phyloP scores from a whole-genome alignment of 2,888 invertebrate genomes.

The Nesidiocoris tenuis region DNA sequence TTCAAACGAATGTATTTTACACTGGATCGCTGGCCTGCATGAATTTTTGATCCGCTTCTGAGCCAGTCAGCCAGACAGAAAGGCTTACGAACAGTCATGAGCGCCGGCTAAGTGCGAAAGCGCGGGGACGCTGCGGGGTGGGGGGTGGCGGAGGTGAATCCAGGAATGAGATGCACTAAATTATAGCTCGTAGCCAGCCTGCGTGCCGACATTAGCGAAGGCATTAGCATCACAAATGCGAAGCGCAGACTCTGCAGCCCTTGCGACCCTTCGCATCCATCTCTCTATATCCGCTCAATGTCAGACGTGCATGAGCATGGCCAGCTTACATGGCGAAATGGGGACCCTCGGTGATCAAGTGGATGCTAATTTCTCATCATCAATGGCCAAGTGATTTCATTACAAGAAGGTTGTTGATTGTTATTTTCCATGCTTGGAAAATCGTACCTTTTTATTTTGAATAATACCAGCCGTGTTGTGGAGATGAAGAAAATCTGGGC shows the following conservation, averaged over 20 bases:
- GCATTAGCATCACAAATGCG: slow-evolving; percentile 30
- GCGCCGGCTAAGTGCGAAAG: neutral
- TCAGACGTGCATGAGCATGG: neutral
- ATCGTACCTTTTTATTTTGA: no score
- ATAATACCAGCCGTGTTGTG: no score
- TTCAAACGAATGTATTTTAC: neutral
- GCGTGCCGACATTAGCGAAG: slow-evolving; percentile 24
- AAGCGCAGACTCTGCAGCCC: neutral
- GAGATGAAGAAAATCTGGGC: no score
- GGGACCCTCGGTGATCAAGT: neutral
- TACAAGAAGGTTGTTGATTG: no score
- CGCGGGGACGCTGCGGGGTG: no score
- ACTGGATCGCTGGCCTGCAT: neutral
- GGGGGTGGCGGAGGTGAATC: neutral
- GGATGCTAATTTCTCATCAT: neutral
- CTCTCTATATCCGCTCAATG: neutral
- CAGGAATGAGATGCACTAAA: slow-evolving; percentile 27
- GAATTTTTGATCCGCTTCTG: neutral
- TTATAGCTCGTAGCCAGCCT: slow-evolving; percentile 14
- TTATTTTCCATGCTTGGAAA: no score
- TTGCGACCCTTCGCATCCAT: neutral
- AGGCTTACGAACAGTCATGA: no score
- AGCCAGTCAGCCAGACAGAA: no score
- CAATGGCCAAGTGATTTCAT: neutral
- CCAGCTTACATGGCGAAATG: neutral